Percentiles rank a stretch among this genome's conserved stretches.
phyloP scores from a whole-genome alignment of 2,113 vertebrate species.

The Mugil cephalus region DNA sequence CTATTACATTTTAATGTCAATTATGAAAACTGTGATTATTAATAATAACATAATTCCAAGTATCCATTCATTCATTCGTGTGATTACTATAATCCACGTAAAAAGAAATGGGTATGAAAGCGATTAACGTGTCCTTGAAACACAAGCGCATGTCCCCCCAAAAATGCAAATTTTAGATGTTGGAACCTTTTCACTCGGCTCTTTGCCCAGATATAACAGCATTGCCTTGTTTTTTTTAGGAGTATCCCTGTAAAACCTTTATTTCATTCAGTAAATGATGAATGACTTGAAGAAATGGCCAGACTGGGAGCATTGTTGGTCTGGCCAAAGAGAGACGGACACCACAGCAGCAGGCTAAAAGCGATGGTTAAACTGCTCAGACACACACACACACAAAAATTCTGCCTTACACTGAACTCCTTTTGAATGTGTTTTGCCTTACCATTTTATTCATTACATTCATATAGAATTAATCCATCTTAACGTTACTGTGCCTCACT shows the following conservation, averaged over 20 bases:
- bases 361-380: constrained; percentile 4
- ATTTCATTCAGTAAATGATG: constrained; percentile 50
- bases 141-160: not conserved
- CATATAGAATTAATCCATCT: not conserved
- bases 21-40: not conserved
- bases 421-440: not conserved
- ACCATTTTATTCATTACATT: constrained; percentile 10
- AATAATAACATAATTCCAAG: not conserved
- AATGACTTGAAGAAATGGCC: constrained; percentile 40
- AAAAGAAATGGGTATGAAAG: not conserved
- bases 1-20: not conserved
- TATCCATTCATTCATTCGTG: not conserved
- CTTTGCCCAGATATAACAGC: constrained; percentile 26
- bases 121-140: constrained; percentile 7
- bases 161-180: constrained; percentile 30
- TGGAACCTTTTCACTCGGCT: constrained; percentile 14
- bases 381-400: not conserved
- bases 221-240: not conserved
- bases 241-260: constrained; percentile 43
- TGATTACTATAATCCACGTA: constrained; percentile 11
- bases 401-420: too few species aligned
- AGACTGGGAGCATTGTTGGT: constrained; percentile 31
- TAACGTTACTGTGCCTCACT: not conserved
- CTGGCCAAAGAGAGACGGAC: constrained; percentile 27
- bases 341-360: constrained; percentile 30